Evolutionary conservation across 2,888 invertebrate genomes (phyloP), one percentile per base, ranked within the genome.

Genomic region (Drosophila barbarae): DNA sequence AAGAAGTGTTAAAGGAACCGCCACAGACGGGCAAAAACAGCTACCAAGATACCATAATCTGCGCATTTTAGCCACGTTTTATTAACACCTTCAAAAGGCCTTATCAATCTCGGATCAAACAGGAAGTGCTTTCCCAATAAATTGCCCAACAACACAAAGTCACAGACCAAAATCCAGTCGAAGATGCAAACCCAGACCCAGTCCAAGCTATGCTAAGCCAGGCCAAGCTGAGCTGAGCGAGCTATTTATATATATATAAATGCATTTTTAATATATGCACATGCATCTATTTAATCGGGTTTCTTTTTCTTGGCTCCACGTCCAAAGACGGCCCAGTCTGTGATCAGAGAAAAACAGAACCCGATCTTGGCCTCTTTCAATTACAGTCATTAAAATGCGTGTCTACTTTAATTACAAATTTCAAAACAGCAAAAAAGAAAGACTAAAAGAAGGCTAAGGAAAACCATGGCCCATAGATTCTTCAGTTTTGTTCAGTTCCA

Each of bases 351-450:
- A 23, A 42, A 15, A 15, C 34, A 35, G 35, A 54, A 5, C 34
- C 50, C 26, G 26, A 38, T 15, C 8, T 21, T 10, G 59, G 59
- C 59, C 59, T 74, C 73, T 77, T 79, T 82, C 70, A 75, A 78
- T 78, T 76, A 69, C 67, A 71, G 67, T 56, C 72, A 67, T 72
- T 66, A 72, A 71, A 72, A 72, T 67, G 72, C 71, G 71, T 72
- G 69, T 60, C 52, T 63, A 74, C 73, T 74, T 78, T 79, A 84
- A 84, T 84, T 84, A 80, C 82, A 82, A 84, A 82, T 78, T 84
- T 80, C 73, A 54, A 68, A 59, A 68, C 51, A 35, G 41, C 58
- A 76, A 72, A 32, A 13, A 10, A 10, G 5, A 23, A 41, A 23
- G 8, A 18, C 1, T 2, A 15, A 38, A 18, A 13, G 3, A 13